Percentiles rank a stretch among this genome's conserved stretches.
Evolutionary conservation across 2,888 invertebrate genomes (phyloP).

Genomic region (Adela reaumurella): DNA sequence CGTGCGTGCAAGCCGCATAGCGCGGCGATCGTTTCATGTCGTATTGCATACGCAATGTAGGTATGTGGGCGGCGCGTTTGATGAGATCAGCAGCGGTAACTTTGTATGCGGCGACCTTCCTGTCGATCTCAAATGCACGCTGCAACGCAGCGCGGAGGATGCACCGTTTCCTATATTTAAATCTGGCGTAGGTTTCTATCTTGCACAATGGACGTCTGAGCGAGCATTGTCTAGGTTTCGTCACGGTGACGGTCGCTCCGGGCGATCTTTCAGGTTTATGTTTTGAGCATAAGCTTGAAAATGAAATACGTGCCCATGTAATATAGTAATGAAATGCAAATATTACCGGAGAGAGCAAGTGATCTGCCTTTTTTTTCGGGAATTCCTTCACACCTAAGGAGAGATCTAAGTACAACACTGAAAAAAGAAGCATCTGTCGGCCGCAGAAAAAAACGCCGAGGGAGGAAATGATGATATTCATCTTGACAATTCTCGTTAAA

Average conservation of each 20-base stretch:
- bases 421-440: background rate
- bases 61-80: conserved; percentile 54
- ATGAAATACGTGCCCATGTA: no score
- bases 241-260: no score
- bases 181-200: background rate
- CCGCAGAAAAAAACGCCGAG: background rate
- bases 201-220: background rate
- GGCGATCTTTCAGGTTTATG: no score
- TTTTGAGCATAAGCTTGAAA: no score
- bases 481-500: background rate
- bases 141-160: conserved; percentile 14
- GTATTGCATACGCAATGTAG: conserved; percentile 17
- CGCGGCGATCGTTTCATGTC: background rate
- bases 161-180: conserved; percentile 50
- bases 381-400: no score
- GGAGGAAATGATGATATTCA: background rate
- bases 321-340: no score
- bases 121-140: conserved; percentile 40
- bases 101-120: conserved; percentile 50
- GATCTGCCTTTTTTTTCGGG: no score
- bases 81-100: conserved; percentile 49
- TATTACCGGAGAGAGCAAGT: no score
- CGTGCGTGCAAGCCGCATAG: no score
- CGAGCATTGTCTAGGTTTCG: no score
- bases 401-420: no score